Percentiles rank a stretch among this genome's conserved stretches.
phyloP scores from a whole-genome alignment of 2,888 invertebrate species.

The Chesias legatella region DNA sequence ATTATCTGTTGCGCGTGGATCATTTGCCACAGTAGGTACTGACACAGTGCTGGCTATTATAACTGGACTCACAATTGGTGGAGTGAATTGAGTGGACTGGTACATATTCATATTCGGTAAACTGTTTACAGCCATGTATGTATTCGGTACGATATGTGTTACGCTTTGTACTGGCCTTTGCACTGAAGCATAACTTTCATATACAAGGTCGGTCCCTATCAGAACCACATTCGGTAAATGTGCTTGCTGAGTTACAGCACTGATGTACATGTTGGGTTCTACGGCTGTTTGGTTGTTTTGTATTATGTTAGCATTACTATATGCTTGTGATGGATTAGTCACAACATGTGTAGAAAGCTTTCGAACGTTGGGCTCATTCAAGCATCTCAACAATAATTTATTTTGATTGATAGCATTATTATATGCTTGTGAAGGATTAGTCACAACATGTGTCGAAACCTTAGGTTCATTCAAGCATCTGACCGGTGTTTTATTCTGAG shows the following conservation, averaged over 20 bases:
- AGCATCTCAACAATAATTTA: too few relatives aligned
- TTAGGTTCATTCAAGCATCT: slow-evolving; percentile 1
- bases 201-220: slow-evolving; percentile 47
- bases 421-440: slow-evolving; percentile 3
- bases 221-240: slow-evolving; percentile 48
- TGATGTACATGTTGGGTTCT: slow-evolving; percentile 35
- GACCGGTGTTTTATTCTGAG: slow-evolving; percentile 1
- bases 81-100: slow-evolving; percentile 44
- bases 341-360: too few relatives aligned
- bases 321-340: too few relatives aligned
- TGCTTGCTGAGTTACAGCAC: slow-evolving; percentile 37
- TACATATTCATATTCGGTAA: slow-evolving; percentile 44
- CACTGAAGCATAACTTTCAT: slow-evolving; percentile 41
- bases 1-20: slow-evolving; percentile 15
- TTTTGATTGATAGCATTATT: too few relatives aligned
- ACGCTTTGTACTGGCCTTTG: slow-evolving; percentile 32
- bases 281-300: slow-evolving; percentile 12
- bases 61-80: slow-evolving; percentile 43
- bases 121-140: slow-evolving; percentile 39
- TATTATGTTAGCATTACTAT: slow-evolving; percentile 5
- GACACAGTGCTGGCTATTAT: slow-evolving; percentile 45
- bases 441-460: slow-evolving; percentile 2
- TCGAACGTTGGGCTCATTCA: too few relatives aligned
- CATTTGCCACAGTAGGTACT: slow-evolving; percentile 22
- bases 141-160: slow-evolving; percentile 30